phyloP scores from a whole-genome alignment of 1,140 invertebrate species.

The Calosoma granatense region DNA sequence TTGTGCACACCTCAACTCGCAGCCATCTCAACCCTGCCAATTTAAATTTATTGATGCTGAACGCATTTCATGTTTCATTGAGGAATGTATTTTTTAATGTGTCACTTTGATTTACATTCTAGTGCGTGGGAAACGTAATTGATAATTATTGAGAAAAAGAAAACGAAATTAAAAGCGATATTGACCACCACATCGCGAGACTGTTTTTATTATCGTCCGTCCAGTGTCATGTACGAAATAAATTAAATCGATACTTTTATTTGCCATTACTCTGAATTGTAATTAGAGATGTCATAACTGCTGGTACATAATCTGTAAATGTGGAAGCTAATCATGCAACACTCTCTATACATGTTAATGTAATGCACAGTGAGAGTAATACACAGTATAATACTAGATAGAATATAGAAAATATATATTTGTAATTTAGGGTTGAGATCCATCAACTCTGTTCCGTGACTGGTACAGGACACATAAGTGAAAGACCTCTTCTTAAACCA shows the following conservation, averaged over 20 bases:
- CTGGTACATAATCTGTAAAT: too few species aligned
- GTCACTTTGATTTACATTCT: slow-evolving; percentile 3
- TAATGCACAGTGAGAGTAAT: too few species aligned
- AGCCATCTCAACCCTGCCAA: neutral
- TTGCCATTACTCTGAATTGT: too few species aligned
- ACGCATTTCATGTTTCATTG: neutral
- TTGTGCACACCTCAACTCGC: neutral
- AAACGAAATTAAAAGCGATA: neutral
- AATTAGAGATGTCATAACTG: too few species aligned
- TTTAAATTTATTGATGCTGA: neutral
- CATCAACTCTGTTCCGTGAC: too few species aligned
- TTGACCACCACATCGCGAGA: neutral
- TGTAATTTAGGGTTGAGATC: neutral
- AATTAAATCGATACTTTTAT: too few species aligned
- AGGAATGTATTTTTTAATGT: slow-evolving; percentile 7
- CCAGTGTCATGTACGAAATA: too few species aligned
- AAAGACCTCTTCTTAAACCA: neutral
- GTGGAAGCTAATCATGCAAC: too few species aligned
- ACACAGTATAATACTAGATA: too few species aligned
- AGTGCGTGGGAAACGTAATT: slow-evolving; percentile 3
- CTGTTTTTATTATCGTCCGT: too few species aligned
- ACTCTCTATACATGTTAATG: too few species aligned
- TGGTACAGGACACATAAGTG: too few species aligned
- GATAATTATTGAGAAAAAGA: slow-evolving; percentile 1
- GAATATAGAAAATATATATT: neutral